Conservation (phyloP, 2,797 vertebrate genomes). For the Characodon lateralis region DNA sequence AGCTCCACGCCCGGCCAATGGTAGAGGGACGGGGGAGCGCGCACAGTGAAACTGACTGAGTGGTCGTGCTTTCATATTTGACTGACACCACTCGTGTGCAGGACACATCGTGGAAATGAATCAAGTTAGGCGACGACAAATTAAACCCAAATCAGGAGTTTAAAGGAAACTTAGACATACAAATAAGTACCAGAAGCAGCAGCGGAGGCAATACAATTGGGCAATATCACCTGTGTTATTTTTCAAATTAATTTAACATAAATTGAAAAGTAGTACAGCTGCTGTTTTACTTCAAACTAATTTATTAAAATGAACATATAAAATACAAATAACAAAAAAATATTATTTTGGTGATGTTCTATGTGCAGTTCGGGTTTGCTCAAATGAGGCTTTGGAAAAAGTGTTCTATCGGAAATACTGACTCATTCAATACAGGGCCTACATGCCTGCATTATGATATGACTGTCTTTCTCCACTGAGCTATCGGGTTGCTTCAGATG, state of each 20-base stretch:
- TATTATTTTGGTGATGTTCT: slow-evolving; percentile 30
- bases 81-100: slow-evolving; percentile 4
- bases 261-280: not conserved
- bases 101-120: slow-evolving; percentile 9
- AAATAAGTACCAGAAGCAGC: not conserved
- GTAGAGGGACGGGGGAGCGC: slow-evolving; percentile 18
- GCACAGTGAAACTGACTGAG: not conserved
- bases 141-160: slow-evolving; percentile 6
- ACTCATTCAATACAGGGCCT: slow-evolving; percentile 66
- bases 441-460: slow-evolving; percentile 71
- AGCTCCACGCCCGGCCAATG: slow-evolving; percentile 51
- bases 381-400: slow-evolving; percentile 68
- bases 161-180: not conserved
- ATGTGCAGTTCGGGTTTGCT: slow-evolving; percentile 57
- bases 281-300: not conserved
- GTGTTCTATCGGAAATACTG: slow-evolving; percentile 73
- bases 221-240: not conserved
- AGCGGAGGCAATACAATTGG: not conserved
- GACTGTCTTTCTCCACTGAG: slow-evolving; percentile 72
- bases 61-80: slow-evolving; percentile 14
- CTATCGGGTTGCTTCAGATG: slow-evolving; percentile 71
- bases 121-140: slow-evolving; percentile 23
- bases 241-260: not conserved
- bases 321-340: not conserved
- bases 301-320: not conserved